Evolutionary conservation across 2,113 vertebrate species (phyloP).

Genomic region (Carollia perspicillata): DNA sequence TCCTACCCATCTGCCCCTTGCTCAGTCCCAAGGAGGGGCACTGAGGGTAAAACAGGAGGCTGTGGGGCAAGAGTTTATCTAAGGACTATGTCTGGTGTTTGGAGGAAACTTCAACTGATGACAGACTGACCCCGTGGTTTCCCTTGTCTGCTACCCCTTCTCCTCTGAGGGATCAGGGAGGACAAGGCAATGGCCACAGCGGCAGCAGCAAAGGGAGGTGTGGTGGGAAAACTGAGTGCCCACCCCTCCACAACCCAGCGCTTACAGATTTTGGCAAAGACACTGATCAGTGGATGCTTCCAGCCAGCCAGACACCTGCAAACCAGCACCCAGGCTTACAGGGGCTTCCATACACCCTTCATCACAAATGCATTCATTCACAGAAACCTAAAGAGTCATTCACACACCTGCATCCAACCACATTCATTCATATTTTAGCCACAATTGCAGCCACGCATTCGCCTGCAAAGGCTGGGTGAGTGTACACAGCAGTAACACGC

Average conservation of each 20-base stretch:
- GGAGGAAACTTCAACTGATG: background rate
- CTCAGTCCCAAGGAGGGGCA: background rate
- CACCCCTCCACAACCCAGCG: background rate
- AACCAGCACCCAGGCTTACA: constrained; percentile 2
- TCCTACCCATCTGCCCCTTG: background rate
- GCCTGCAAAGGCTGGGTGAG: constrained; percentile 30
- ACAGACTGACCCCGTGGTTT: background rate
- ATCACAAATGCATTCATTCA: constrained; percentile 70
- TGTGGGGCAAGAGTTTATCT: constrained; percentile 18
- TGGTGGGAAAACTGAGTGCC: background rate
- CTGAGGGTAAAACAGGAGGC: background rate
- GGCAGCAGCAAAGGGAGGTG: background rate
- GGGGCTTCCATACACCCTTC: constrained; percentile 18
- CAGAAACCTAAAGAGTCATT: constrained; percentile 66
- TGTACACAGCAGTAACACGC: background rate
- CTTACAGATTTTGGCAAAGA: background rate
- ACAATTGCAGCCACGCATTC: constrained; percentile 38
- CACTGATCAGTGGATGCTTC: background rate
- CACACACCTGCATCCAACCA: constrained; percentile 64
- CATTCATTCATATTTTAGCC: constrained; percentile 71
- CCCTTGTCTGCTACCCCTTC: background rate
- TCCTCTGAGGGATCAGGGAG: constrained; percentile 1
- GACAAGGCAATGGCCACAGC: background rate
- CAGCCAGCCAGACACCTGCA: constrained; percentile 46
- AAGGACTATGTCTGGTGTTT: constrained; percentile 31